Evolutionary conservation across 1,140 invertebrate species (phyloP), one percentile per base, ranked within the genome.

Genomic region (Formica selysi): DNA sequence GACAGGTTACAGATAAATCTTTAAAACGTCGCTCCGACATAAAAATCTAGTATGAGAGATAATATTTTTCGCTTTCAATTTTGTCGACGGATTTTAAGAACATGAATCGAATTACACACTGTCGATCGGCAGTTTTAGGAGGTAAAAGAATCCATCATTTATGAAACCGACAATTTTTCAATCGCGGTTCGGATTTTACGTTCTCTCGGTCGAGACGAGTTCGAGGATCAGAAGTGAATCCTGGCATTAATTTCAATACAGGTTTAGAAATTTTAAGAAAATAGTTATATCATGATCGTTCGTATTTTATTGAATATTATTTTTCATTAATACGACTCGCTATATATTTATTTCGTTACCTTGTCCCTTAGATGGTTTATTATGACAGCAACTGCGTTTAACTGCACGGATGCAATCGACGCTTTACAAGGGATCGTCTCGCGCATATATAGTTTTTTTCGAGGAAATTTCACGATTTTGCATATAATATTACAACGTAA

Each of bases 391-490:
- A 22, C 51, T 22, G 22, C 22, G 11, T 57, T 44, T 32, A 32
- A 57, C n/a, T 0, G 19, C 11, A 32, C 36, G 36, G 3, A 8
- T 10, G 44, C 41, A 51, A 29, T 29, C 67, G 79, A 16, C n/a
- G n/a, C 2, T 10, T 22, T 41, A 71, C 26, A 41, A 38, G 19
- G 4, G 29, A 29, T 13, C 36, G 26, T 5, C 36, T 61, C 6
- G 51, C 54, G 51, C 5, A 41, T 81, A 71, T 44, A 4, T 0
- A 19, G 19, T 44, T 32, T 81, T 59, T 29, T 22, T 16, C 26
- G 32, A 2, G 7, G 3, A 29, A 81, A 73, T 61, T 71, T 22
- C 16, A 22, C 10, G 8, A 81, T 81, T 73, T 61, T 22, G 36
- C 51, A 11, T 13, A n/a, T 59, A 71, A 73, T 44, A 73, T 61